Percentiles rank a stretch among this genome's conserved stretches.
These are phyloP conservation scores for Drosophila chauvacae DNA, from an alignment of 1,140 invertebrate species.

Conservation along the genomic window DNA sequence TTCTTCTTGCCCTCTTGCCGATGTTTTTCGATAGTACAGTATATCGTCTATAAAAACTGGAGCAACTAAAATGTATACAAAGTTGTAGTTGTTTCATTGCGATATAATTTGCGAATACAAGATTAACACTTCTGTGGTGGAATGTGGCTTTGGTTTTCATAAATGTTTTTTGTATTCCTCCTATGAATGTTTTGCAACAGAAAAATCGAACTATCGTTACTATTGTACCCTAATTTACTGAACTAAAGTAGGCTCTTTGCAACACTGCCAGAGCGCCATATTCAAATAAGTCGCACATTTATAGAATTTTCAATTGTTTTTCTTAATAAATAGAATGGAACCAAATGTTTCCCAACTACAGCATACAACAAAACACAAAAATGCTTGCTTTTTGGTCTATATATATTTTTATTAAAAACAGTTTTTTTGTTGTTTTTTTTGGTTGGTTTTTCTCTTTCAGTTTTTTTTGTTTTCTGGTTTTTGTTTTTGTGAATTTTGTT, in stretches of 20 bases:
- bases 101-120: background rate
- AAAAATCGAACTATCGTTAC: background rate
- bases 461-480: conserved; percentile 50
- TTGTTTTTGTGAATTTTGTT: conserved; percentile 48
- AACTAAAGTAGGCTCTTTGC: fast-evolving
- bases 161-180: background rate
- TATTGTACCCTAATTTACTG: background rate
- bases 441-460: conserved; percentile 49
- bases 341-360: background rate
- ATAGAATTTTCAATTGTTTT: no score
- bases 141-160: background rate
- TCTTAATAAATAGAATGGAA: no score
- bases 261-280: background rate
- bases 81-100: background rate
- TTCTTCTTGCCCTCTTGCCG: background rate
- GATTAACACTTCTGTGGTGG: background rate
- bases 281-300: conserved; percentile 6
- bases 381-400: conserved; percentile 66
- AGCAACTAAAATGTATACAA: no score
- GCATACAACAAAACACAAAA: background rate
- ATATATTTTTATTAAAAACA: conserved; percentile 83
- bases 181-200: background rate
- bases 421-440: conserved; percentile 71
- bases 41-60: background rate
- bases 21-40: background rate